These are phyloP conservation scores for Styela clava DNA, from an alignment of 23 tunicate genomes.

Conservation along the genomic window DNA sequence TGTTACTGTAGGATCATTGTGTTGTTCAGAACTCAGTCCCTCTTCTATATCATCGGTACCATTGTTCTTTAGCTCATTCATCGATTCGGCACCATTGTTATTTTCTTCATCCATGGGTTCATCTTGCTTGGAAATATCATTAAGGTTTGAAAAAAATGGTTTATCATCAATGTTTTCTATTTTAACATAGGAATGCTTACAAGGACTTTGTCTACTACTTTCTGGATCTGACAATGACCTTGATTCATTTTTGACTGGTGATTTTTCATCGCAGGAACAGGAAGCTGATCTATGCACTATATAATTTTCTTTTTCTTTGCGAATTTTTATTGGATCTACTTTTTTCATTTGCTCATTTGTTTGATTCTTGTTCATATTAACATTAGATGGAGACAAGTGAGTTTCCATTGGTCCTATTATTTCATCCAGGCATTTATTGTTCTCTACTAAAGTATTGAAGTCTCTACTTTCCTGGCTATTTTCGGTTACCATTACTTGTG, in stretches of 20 bases:
- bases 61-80: background rate
- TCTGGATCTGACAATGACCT: constrained; percentile 10
- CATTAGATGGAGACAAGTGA: no score
- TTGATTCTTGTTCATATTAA: background rate
- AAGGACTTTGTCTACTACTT: background rate
- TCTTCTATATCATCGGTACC: background rate
- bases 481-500: background rate
- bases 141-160: background rate
- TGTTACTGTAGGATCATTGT: background rate
- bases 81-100: background rate
- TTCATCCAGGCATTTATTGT: background rate
- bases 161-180: background rate
- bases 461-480: background rate
- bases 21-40: background rate
- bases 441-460: background rate
- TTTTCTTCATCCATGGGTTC: background rate
- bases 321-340: constrained; percentile 6
- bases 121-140: background rate
- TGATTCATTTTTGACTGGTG: background rate
- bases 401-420: constrained; percentile 13
- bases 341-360: background rate
- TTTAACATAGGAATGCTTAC: background rate
- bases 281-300: constrained; percentile 15
- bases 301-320: background rate
- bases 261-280: constrained; percentile 6